Conservation (phyloP, 1,140 invertebrate species). For the Drosophila grimshawi region DNA sequence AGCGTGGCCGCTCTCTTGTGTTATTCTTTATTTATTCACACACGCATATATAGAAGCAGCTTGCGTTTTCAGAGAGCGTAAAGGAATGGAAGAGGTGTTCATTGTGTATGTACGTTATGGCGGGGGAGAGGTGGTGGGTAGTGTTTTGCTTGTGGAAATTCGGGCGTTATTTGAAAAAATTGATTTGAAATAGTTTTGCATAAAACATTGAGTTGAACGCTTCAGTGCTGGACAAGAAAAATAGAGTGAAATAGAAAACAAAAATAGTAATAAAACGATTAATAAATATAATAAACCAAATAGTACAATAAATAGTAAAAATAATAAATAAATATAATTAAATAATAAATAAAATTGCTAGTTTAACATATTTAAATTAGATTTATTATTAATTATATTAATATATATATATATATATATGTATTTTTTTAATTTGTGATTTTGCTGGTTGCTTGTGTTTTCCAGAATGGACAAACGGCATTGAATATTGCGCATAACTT, state of each 20-base stretch:
- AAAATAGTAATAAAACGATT: too few relatives aligned
- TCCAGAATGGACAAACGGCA: conserved; percentile 97
- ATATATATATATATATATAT: neutral
- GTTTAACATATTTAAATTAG: too few relatives aligned
- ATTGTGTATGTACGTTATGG: too few relatives aligned
- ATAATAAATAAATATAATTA: too few relatives aligned
- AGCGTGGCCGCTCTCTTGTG: too few relatives aligned
- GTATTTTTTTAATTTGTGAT: neutral
- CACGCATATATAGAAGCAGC: neutral
- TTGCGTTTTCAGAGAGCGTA: too few relatives aligned
- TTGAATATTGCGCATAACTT: conserved; percentile 97
- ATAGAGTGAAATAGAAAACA: too few relatives aligned
- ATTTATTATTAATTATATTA: neutral
- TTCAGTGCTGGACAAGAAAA: neutral
- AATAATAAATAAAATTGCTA: too few relatives aligned
- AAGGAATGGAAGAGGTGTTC: too few relatives aligned
- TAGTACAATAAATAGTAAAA: too few relatives aligned
- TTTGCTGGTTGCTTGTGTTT: conserved; percentile 35
- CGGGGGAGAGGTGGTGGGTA: too few relatives aligned
- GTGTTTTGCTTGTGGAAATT: conserved; percentile 4
- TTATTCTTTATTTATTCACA: neutral
- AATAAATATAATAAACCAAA: too few relatives aligned
- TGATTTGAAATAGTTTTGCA: conserved; percentile 23
- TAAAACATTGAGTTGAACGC: neutral
- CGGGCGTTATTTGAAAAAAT: conserved; percentile 29